Conservation (phyloP, 1,140 invertebrate genomes). For the Drosophila rhopaloa region DNA sequence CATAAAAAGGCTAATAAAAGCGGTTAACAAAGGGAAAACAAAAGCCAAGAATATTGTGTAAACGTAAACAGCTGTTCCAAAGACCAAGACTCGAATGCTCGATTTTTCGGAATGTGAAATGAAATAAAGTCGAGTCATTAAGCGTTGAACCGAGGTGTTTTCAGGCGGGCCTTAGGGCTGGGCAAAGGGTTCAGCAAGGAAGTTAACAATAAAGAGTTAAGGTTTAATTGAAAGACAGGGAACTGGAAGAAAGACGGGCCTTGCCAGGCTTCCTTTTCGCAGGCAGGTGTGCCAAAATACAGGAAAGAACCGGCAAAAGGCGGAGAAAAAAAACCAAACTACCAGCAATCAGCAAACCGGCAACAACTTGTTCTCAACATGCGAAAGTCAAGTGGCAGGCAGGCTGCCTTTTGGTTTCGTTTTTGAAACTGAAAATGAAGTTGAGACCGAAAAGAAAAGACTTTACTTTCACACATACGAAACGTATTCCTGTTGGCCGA, state of each 20-base stretch:
- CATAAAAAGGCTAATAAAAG: conserved; percentile 78
- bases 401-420: conserved; percentile 37
- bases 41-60: conserved; percentile 60
- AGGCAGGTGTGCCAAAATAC: conserved; percentile 68
- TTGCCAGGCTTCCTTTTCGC: conserved; percentile 52
- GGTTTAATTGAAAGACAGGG: conserved; percentile 51
- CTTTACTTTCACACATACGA: conserved; percentile 74
- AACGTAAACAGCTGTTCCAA: conserved; percentile 74
- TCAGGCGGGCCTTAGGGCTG: conserved; percentile 22
- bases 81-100: conserved; percentile 19
- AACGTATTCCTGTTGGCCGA: conserved; percentile 22
- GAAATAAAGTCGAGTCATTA: conserved; percentile 59
- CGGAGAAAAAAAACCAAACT: conserved; percentile 30
- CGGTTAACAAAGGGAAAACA: conserved; percentile 36
- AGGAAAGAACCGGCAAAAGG: conserved; percentile 46
- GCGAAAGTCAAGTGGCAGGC: conserved; percentile 41
- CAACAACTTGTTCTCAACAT: conserved; percentile 45
- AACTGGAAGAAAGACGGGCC: conserved; percentile 14
- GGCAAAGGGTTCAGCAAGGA: conserved; percentile 34
- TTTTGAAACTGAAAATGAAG: conserved; percentile 71
- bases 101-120: conserved; percentile 46
- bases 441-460: conserved; percentile 25
- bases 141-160: conserved; percentile 36
- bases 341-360: conserved; percentile 15
- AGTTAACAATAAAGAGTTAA: conserved; percentile 46